phyloP scores from a whole-genome alignment of 2,113 vertebrate species.

The Phainopepla nitens region DNA sequence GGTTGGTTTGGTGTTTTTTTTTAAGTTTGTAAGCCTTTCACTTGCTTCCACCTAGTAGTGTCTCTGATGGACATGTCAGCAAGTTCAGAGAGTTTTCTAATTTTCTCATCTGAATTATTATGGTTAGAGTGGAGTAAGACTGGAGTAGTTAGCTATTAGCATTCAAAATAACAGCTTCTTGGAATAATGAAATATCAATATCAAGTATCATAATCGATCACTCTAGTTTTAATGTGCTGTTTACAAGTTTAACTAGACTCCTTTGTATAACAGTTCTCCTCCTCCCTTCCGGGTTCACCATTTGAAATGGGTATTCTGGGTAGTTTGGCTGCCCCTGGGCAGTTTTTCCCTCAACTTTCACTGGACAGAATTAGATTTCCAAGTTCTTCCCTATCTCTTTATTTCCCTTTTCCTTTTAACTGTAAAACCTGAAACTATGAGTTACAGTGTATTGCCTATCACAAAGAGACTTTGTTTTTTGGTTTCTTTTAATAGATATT shows the following conservation, averaged over 20 bases:
- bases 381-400: not conserved
- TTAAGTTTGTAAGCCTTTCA: not conserved
- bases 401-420: not conserved
- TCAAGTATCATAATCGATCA: not conserved
- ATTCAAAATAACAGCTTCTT: not conserved
- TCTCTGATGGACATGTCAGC: not conserved
- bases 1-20: not conserved
- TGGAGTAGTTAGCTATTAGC: not conserved
- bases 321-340: not conserved
- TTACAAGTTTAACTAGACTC: not conserved
- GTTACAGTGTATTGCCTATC: not conserved
- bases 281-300: not conserved
- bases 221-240: not conserved
- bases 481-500: not conserved
- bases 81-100: not conserved
- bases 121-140: not conserved
- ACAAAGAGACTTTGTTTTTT: not conserved
- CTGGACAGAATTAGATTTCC: not conserved
- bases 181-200: not conserved
- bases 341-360: not conserved
- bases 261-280: not conserved
- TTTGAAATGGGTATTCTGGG: not conserved
- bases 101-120: not conserved
- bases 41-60: not conserved
- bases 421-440: not conserved